Base-by-base conservation (phyloP, 2,797 vertebrate species). In the Phaenicophaeus curvirostris region DNA sequence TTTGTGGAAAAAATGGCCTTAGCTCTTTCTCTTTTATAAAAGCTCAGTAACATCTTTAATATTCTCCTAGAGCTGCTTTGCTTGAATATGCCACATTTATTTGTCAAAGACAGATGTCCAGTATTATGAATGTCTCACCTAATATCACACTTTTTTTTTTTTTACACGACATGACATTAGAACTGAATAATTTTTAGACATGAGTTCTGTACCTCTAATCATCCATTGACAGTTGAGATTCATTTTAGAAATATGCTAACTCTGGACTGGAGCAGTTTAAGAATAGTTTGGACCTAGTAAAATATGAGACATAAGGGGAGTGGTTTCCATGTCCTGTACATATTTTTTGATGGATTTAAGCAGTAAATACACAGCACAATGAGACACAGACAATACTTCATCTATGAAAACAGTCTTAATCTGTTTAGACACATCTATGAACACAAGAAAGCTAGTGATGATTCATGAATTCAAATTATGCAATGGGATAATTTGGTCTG, bases 61-160 rank as follows among this genome's bases (percentile, higher is more conserved):
- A 67, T 79, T 93, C 8, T 90, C 8, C 25, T 50, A 51, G 25
- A 2, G 42, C 7, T 82, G 13, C 74, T 93, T 80, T 91, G 33
- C 24, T 89, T 81, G 28, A 73, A 37, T 50, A 11, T 33, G 50
- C 42, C 37, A 71, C 91, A 85, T 83, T 82, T 90, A 74, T 89
- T 95, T 92, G 33, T 79, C 71, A 91, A 78, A 92, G 57, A 59
- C 59, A 90, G 50, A 83, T 79, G 83, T 33, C 80, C 68, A 63
- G 31, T 82, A 82, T 77, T 90, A 71, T 77, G 50, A 90, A 91
- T 14, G 6, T 62, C 59, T 84, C 79, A 58, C 35, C 24, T 91
- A 81, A 72, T 92, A 81, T 85, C 59, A 67, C 53, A 61, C 20
- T 0, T 25, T 57, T 28, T 57, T 28, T 95, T 87, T 69, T n/a